These are phyloP conservation scores for Myiotriccus ornatus DNA, from an alignment of 2,797 vertebrate species.

Conservation along the genomic window DNA sequence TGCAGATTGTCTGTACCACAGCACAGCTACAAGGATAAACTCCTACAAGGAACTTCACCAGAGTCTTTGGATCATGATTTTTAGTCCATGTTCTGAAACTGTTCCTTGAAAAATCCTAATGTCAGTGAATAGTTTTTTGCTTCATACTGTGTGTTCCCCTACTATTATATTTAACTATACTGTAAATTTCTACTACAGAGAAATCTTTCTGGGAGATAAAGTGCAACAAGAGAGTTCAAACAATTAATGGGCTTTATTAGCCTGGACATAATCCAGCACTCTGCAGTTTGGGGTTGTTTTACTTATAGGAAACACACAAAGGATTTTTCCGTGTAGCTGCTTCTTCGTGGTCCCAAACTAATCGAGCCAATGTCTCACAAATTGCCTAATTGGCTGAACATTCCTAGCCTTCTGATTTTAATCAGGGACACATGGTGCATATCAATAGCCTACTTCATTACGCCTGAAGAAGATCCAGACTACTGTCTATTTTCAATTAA, in stretches of 20 bases:
- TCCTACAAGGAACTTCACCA: neutral
- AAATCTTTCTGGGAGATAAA: neutral
- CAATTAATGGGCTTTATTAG: neutral
- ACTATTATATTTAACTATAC: neutral
- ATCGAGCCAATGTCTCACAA: conserved; percentile 33
- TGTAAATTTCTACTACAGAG: neutral
- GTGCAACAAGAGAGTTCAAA: neutral
- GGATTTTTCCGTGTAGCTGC: neutral
- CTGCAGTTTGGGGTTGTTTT: neutral
- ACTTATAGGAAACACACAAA: neutral
- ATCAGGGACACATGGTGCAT: conserved; percentile 27
- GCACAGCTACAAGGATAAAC: neutral
- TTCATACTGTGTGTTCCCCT: neutral
- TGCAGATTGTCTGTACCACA: neutral
- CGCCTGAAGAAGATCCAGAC: neutral
- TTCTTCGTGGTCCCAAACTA: conserved; percentile 18
- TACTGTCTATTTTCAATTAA: conserved; percentile 52
- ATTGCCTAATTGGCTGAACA: conserved; percentile 49
- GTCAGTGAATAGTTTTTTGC: neutral
- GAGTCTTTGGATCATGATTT: neutral
- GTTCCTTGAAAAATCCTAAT: neutral
- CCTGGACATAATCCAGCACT: neutral
- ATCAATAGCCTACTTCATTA: conserved; percentile 56
- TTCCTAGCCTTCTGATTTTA: conserved; percentile 47
- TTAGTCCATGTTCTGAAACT: neutral